phyloP scores from a whole-genome alignment of 1,140 invertebrate species.

The Zaprionus vittiger region DNA sequence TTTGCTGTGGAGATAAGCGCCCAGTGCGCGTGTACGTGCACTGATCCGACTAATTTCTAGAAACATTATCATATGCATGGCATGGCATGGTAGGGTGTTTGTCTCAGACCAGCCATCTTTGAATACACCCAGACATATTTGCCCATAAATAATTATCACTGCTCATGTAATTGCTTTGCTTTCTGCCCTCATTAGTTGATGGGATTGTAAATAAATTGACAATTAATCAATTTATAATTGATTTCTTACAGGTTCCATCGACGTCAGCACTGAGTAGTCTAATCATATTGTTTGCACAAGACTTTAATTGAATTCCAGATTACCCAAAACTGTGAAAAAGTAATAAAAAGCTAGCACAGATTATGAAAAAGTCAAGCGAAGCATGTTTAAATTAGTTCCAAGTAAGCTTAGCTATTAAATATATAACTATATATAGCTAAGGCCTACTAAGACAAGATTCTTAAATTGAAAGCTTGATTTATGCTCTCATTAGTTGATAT shows the following conservation, averaged over 20 bases:
- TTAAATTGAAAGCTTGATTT: background rate
- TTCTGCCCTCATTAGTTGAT: background rate
- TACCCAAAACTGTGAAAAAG: background rate
- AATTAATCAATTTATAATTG: background rate
- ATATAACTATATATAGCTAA: background rate
- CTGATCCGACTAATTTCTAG: conserved; percentile 14
- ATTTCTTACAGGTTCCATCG: background rate
- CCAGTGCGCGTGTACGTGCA: conserved; percentile 14
- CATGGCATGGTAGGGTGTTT: background rate
- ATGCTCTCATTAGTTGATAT: background rate
- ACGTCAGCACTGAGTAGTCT: too few relatives aligned
- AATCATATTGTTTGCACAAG: background rate
- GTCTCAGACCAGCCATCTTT: background rate
- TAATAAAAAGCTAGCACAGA: background rate
- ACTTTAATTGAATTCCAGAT: background rate
- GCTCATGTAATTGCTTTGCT: background rate
- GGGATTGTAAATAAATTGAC: background rate
- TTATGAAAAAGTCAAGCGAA: background rate
- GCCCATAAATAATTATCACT: background rate
- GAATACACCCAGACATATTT: background rate
- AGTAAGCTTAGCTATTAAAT: background rate
- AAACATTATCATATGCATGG: conserved; percentile 1
- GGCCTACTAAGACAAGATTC: background rate
- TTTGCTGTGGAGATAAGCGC: conserved; percentile 22
- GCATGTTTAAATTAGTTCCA: too few relatives aligned